Evolutionary conservation across 2,113 vertebrate species (phyloP), one percentile per base, ranked within the genome.

Genomic region (Hydropotes inermis): DNA sequence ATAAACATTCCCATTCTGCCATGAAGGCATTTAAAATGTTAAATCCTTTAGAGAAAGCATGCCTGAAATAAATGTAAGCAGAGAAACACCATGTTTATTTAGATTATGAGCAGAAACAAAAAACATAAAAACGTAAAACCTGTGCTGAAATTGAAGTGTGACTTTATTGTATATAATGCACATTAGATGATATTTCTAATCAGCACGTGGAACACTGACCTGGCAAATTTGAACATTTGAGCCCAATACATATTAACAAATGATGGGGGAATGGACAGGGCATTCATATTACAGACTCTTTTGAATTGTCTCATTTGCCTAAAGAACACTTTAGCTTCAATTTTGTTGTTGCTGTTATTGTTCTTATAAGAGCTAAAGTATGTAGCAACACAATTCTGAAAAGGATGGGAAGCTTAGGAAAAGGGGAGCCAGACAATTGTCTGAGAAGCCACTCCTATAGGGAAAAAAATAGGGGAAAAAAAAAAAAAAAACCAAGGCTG

Each of bases 21-120:
- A 98, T 70, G 87, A 94, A 98, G 94, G 78, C 89, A 98, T 98
- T 98, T 99, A 98, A 98, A 98, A 98, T 98, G 98, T 98, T 96
- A 98, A 96, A 98, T 98, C 98, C 97, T 98, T 98, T 98, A 93
- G 96, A 98, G 96, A 96, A 54, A 98, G 93, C 78, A 90, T 97
- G 98, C 85, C 90, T 98, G 89, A 97, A 98, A 97, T 88, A 97
- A 97, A 98, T 96, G 57, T 97, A 97, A 96, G 89, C 94, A 97
- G 95, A 96, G 94, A 98, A 98, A 92, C 28, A 14, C 47, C 97
- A 78, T 82, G 60, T 97, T 98, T 98, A 96, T 98, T 99, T 98
- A 98, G 94, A 98, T 98, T 98, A 98, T 97, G 81, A 97, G 87
- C 86, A 98, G 91, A 85, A 87, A 43, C 90, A 96, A 93, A 76